Evolutionary conservation across 2,888 invertebrate genomes (phyloP).

Genomic region (Pseudeuparius sepicola): DNA sequence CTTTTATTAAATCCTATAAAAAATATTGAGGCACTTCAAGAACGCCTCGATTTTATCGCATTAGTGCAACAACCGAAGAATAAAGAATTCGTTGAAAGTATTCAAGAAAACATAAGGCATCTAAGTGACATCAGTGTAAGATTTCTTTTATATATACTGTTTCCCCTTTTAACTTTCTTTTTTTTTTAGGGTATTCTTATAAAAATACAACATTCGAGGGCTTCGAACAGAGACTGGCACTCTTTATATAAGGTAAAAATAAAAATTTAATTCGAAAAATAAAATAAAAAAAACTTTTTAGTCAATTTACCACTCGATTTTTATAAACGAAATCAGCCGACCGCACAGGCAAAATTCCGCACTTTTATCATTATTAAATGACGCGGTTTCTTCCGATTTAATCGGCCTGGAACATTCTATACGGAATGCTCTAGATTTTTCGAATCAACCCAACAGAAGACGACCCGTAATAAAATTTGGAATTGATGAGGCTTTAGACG

Average conservation of each 20-base stretch:
- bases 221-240: conserved; percentile 58
- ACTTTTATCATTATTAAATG: conserved; percentile 44
- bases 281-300: conserved; percentile 33
- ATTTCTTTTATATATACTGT: too few species aligned
- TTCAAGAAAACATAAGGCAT: conserved; percentile 50
- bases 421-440: conserved; percentile 63
- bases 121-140: conserved; percentile 50
- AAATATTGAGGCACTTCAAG: conserved; percentile 47
- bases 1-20: conserved; percentile 63
- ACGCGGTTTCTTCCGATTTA: conserved; percentile 44
- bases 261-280: conserved; percentile 9
- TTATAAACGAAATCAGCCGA: conserved; percentile 56
- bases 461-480: conserved; percentile 67
- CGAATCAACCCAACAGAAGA: conserved; percentile 42
- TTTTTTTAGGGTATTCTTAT: conserved; percentile 48
- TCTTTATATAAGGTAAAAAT: conserved; percentile 54
- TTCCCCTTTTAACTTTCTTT: too few species aligned
- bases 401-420: conserved; percentile 56
- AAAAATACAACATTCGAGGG: conserved; percentile 54
- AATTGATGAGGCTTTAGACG: conserved; percentile 66
- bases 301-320: conserved; percentile 59
- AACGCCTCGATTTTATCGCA: conserved; percentile 58
- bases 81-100: conserved; percentile 49
- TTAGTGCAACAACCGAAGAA: conserved; percentile 56
- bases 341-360: conserved; percentile 40